Evolutionary conservation across 2,113 vertebrate genomes (phyloP), one percentile per base, ranked within the genome.

Genomic region (Vulpes lagopus): DNA sequence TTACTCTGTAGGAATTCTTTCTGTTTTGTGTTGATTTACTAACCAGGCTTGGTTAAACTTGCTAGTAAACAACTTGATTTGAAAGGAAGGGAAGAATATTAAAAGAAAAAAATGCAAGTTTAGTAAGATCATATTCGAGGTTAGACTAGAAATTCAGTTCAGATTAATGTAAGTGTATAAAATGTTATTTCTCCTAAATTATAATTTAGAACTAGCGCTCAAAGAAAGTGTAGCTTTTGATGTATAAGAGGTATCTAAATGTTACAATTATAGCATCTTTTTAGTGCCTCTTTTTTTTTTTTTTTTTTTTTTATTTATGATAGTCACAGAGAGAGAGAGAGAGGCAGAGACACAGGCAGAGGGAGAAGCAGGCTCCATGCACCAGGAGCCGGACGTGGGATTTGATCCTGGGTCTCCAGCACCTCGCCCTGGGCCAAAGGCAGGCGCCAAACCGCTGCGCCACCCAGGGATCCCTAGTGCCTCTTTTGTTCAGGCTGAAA

Each of bases 131-230:
- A 69, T 91, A 65, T 69, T 96, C n/a, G 7, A 76, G 25, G 65
- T 89, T 74, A 94, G n/a, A 79, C 76, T 91, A 38, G 74, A 96
- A 96, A 87, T 89, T 38, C 59, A 57, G 65, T 90, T 92, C 8
- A 84, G 38, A 27, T 88, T 80, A 95, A 32, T 90, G 23, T 87
- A 96, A 71, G 9, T 74, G 30, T 60, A 74, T 83, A 80, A 83
- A 88, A 43, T 35, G 53, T 92, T 88, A 59, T 49, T 96, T 43
- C 65, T 95, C 65, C 43, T 43, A 69, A 93, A 43, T 64, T 97
- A 74, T 55, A 82, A 43, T 92, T 95, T 90, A 71, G 80, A 59
- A 57, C 30, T 76, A 74, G 59, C 73, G 27, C 38, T 87, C 82
- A 82, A 62, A 82, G 57, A 53, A 88, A 59, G 35, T 71, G 0